phyloP scores from a whole-genome alignment of 2,113 vertebrate genomes.

The Syngnathus floridae region DNA sequence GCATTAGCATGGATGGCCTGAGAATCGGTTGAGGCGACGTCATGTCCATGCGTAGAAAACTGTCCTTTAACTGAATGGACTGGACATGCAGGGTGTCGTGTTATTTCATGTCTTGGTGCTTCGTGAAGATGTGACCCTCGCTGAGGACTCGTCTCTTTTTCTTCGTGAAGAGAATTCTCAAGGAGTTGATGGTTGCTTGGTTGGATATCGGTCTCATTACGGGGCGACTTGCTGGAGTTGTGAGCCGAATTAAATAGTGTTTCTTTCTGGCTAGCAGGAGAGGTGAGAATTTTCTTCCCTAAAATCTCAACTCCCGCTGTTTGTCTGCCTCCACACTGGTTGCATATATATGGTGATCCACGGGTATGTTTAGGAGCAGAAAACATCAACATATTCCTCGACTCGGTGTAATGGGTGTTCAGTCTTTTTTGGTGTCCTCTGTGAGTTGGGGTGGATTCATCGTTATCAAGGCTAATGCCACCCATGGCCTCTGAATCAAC shows the following conservation, averaged over 20 bases:
- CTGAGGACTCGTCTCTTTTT: constrained; percentile 34
- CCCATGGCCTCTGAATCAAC: constrained; percentile 69
- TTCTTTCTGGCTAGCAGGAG: constrained; percentile 12
- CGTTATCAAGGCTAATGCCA: constrained; percentile 60
- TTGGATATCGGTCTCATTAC: constrained; percentile 12
- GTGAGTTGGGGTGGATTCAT: constrained; percentile 17
- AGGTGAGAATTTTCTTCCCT: constrained; percentile 5
- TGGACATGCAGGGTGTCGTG: constrained; percentile 41
- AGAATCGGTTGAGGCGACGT: constrained; percentile 7
- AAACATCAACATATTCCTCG: constrained; percentile 26
- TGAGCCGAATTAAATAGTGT: constrained; percentile 18
- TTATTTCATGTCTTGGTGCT: constrained; percentile 26
- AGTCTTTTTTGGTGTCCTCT: constrained; percentile 17
- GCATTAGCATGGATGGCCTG: constrained; percentile 32
- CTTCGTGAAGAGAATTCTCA: constrained; percentile 20
- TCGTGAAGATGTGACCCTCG: constrained; percentile 38
- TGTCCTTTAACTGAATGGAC: constrained; percentile 28
- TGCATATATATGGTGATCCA: constrained; percentile 53
- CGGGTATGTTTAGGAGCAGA: constrained; percentile 30
- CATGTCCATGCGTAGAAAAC: constrained; percentile 12
- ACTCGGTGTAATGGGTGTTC: constrained; percentile 30
- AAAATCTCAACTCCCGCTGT: constrained; percentile 4
- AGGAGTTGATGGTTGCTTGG: constrained; percentile 28
- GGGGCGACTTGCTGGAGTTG: not conserved
- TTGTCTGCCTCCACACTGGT: constrained; percentile 56